Conservation (phyloP, 92 coral and sea anemone genomes). For the Virgularia gustaviana region DNA sequence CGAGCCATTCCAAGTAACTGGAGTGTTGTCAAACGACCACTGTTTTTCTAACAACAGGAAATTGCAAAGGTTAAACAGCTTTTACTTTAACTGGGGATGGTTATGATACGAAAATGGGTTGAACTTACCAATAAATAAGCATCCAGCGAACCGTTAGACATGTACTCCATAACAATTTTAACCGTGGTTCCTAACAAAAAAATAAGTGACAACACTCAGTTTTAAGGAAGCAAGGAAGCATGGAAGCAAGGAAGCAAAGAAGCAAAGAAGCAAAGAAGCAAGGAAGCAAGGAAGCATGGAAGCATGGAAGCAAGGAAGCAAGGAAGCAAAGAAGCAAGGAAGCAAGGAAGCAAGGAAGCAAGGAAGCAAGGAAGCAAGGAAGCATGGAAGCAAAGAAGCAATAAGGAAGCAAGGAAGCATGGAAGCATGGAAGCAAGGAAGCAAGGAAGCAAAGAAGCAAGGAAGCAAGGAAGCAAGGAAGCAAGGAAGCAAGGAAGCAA, state of each 20-base stretch:
- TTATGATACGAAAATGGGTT: no score
- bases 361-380: neutral
- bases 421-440: neutral
- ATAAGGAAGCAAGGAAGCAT: neutral
- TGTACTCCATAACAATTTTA: slow-evolving; percentile 76
- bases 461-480: neutral
- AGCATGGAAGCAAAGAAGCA: neutral
- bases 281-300: no score
- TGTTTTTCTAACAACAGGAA: slow-evolving; percentile 9
- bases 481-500: neutral
- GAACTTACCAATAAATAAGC: slow-evolving; percentile 70
- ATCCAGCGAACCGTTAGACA: slow-evolving; percentile 91
- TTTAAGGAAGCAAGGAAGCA: neutral
- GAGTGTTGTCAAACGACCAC: slow-evolving; percentile 21
- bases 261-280: neutral
- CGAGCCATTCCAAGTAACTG: slow-evolving; percentile 39
- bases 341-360: neutral
- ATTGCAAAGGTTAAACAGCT: neutral
- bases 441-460: neutral
- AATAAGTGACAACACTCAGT: neutral
- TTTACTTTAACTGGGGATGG: no score
- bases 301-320: neutral
- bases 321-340: neutral
- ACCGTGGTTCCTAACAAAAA: slow-evolving; percentile 28
- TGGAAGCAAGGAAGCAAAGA: neutral